phyloP scores from a whole-genome alignment of 2,113 vertebrate genomes.

The Tragulus kanchil region DNA sequence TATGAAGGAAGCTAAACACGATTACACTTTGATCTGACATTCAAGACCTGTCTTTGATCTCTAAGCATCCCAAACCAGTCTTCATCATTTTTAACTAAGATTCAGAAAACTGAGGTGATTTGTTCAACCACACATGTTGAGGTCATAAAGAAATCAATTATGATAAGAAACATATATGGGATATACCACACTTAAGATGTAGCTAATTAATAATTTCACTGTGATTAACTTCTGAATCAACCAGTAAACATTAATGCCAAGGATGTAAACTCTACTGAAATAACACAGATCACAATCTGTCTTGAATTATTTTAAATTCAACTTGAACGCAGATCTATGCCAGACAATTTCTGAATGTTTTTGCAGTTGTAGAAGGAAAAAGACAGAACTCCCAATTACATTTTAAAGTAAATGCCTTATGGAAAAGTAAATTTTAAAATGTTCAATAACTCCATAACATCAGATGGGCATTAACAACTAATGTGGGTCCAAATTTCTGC shows the following conservation, averaged over 20 bases:
- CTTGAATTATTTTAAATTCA: not conserved
- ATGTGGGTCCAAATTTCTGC: slow-evolving; percentile 2
- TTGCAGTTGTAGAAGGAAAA: not conserved
- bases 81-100: not conserved
- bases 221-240: slow-evolving; percentile 58
- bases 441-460: slow-evolving; percentile 10
- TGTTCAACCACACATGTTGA: not conserved
- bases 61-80: not conserved
- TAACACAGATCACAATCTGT: not conserved
- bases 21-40: not conserved
- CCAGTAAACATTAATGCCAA: slow-evolving; percentile 48
- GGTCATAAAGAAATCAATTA: slow-evolving; percentile 26
- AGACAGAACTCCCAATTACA: not conserved
- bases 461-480: not conserved
- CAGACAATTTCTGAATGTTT: not conserved
- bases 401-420: not conserved
- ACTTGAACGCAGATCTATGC: not conserved
- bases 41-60: not conserved
- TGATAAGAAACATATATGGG: not conserved
- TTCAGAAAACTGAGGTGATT: not conserved
- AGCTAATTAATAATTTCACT: slow-evolving; percentile 12
- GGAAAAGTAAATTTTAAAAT: slow-evolving; percentile 42
- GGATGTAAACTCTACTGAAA: slow-evolving; percentile 41
- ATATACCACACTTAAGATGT: not conserved
- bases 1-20: not conserved